Percentiles rank a stretch among this genome's conserved stretches.
Evolutionary conservation across 2,113 vertebrate species (phyloP).

Genomic region (Pipra filicauda): DNA sequence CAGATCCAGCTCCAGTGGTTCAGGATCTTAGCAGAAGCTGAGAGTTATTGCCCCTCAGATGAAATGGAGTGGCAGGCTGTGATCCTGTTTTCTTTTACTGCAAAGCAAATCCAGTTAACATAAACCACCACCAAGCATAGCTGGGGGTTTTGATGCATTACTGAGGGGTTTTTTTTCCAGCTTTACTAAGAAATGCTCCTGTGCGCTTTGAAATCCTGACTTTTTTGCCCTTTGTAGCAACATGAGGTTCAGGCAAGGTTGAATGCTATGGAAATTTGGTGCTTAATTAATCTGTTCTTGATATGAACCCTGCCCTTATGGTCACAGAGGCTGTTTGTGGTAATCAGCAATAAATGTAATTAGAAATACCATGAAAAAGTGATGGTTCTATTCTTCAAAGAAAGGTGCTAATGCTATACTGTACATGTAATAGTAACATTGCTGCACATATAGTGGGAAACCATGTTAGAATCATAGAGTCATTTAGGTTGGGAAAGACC

Average conservation of each 20-base stretch:
- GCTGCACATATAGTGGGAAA: neutral
- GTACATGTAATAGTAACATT: neutral
- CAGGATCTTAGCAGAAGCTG: neutral
- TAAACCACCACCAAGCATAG: neutral
- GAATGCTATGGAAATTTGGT: conserved; percentile 5
- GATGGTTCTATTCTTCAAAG: neutral
- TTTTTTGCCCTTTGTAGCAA: neutral
- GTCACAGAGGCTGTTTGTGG: neutral
- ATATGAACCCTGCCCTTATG: neutral
- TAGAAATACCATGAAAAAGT: neutral
- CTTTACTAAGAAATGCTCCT: neutral
- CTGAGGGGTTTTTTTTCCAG: neutral
- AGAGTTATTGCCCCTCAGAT: neutral
- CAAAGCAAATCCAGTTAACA: neutral
- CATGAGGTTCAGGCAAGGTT: neutral
- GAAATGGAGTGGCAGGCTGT: neutral
- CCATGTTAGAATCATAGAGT: neutral
- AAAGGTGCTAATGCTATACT: neutral
- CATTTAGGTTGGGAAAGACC: neutral
- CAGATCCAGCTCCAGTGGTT: neutral
- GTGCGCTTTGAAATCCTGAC: neutral
- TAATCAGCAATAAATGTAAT: neutral
- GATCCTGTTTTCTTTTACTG: neutral
- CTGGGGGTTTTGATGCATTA: neutral
- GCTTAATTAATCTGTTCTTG: neutral